These are phyloP conservation scores for Brachionus plicatilis DNA, from an alignment of 1,140 invertebrate species.

Conservation along the genomic window DNA sequence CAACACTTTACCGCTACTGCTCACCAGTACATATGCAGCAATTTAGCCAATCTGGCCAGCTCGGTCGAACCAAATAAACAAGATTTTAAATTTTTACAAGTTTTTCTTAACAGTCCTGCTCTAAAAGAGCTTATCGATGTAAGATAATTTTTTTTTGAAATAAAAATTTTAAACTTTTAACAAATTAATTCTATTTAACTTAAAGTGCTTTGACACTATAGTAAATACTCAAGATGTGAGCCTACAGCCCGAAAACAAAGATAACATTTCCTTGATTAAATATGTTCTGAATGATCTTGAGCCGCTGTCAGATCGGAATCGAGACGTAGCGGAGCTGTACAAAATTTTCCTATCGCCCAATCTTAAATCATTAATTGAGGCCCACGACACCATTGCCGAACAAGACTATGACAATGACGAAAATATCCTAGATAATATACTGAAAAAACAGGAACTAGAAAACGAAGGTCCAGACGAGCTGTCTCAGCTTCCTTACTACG, in stretches of 20 bases:
- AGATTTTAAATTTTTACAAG: constrained; percentile 36
- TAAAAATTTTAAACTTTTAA: background rate
- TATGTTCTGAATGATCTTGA: constrained; percentile 12
- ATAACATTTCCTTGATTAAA: constrained; percentile 34
- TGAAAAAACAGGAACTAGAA: constrained; percentile 28
- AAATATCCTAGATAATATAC: constrained; percentile 8
- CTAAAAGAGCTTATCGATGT: constrained; percentile 34
- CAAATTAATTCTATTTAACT: background rate
- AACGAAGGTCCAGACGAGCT: background rate
- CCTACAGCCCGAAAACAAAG: constrained; percentile 11
- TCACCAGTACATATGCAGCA: constrained; percentile 17
- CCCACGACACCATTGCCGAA: constrained; percentile 29
- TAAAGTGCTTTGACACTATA: constrained; percentile 26
- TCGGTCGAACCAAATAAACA: constrained; percentile 13
- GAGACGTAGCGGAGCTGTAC: constrained; percentile 9
- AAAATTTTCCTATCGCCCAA: background rate
- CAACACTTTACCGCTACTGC: constrained; percentile 25
- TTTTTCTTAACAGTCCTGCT: constrained; percentile 30
- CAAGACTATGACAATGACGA: constrained; percentile 40
- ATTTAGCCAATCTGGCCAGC: background rate
- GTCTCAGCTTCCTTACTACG: constrained; percentile 29
- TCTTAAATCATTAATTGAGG: background rate
- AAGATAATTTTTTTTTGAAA: background rate
- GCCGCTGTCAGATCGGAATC: background rate
- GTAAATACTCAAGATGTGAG: constrained; percentile 39